A percentile compares a stretch with the other conserved stretches of the same genome.
Conservation (phyloP, 1,140 invertebrate species). For the Temnothorax nylanderi region DNA sequence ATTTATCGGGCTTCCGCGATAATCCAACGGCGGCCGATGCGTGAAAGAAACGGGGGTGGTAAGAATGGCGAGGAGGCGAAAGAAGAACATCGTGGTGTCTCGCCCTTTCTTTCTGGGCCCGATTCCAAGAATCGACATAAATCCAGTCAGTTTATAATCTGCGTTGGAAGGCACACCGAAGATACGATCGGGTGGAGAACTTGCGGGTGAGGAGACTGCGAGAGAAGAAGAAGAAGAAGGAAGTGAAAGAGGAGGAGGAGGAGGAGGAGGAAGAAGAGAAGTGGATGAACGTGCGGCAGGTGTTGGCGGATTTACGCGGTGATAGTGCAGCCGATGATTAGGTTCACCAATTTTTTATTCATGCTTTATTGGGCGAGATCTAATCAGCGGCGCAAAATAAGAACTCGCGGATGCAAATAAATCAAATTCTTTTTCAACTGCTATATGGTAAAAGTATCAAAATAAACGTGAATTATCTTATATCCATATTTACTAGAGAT, state of each 20-base stretch:
- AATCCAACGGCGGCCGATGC: conserved; percentile 66
- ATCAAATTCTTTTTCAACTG: not conserved
- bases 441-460: not conserved
- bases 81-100: conserved; percentile 59
- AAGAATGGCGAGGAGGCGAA: conserved; percentile 58
- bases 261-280: conserved; percentile 37
- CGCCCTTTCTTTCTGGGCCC: conserved; percentile 62
- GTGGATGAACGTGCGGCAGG: conserved; percentile 79
- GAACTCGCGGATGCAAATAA: not conserved
- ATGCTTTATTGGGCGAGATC: not conserved
- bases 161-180: conserved; percentile 77
- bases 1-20: conserved; percentile 79
- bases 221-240: conserved; percentile 19
- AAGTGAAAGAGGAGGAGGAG: conserved; percentile 17
- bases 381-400: not conserved
- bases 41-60: conserved; percentile 57
- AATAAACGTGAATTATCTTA: not conserved
- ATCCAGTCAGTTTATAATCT: conserved; percentile 84
- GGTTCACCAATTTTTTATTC: conserved; percentile 37
- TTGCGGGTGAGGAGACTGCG: conserved; percentile 60
- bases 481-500: not conserved
- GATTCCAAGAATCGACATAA: conserved; percentile 84
- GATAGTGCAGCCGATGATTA: conserved; percentile 33
- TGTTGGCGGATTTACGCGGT: conserved; percentile 68
- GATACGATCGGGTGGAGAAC: conserved; percentile 82